A percentile compares a stretch with the other conserved stretches of the same genome.
These are phyloP conservation scores for Chymomyza costata DNA, from an alignment of 1,140 invertebrate species.

Conservation along the genomic window DNA sequence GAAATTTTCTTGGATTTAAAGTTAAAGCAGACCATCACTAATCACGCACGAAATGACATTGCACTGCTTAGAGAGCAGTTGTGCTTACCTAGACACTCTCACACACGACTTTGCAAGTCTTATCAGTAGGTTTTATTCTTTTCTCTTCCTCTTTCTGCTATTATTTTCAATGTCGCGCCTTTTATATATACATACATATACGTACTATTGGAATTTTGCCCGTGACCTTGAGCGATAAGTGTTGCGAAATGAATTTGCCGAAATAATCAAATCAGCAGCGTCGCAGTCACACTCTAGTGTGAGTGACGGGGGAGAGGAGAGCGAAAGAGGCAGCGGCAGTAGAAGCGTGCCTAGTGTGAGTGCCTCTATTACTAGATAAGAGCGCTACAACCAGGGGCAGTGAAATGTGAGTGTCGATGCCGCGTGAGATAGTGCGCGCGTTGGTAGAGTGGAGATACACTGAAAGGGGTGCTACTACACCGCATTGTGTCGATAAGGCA, in stretches of 20 bases:
- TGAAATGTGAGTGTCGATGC: not conserved
- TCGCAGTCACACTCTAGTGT: not conserved
- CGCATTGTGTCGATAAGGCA: slow-evolving; percentile 14
- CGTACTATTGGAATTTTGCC: slow-evolving; percentile 62
- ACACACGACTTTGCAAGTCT: not conserved
- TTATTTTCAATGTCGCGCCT: slow-evolving; percentile 67
- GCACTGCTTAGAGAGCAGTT: too few species aligned
- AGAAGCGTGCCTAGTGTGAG: slow-evolving; percentile 31
- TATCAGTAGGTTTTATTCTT: slow-evolving; percentile 7
- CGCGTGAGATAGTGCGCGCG: not conserved
- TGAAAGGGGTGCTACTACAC: not conserved
- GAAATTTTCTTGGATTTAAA: too few species aligned
- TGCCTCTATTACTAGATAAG: slow-evolving; percentile 60
- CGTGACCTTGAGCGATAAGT: slow-evolving; percentile 71
- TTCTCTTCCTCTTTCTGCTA: slow-evolving; percentile 10
- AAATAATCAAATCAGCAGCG: slow-evolving; percentile 63
- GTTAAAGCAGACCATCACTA: too few species aligned
- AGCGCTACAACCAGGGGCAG: slow-evolving; percentile 3
- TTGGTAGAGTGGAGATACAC: not conserved
- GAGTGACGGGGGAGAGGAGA: not conserved
- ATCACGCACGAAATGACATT: too few species aligned
- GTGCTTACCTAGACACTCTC: too few species aligned
- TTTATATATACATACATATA: slow-evolving; percentile 14
- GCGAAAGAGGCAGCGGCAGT: too few species aligned
- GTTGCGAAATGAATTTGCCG: slow-evolving; percentile 68